phyloP scores from a whole-genome alignment of 2,113 vertebrate species.

The Tichodroma muraria region DNA sequence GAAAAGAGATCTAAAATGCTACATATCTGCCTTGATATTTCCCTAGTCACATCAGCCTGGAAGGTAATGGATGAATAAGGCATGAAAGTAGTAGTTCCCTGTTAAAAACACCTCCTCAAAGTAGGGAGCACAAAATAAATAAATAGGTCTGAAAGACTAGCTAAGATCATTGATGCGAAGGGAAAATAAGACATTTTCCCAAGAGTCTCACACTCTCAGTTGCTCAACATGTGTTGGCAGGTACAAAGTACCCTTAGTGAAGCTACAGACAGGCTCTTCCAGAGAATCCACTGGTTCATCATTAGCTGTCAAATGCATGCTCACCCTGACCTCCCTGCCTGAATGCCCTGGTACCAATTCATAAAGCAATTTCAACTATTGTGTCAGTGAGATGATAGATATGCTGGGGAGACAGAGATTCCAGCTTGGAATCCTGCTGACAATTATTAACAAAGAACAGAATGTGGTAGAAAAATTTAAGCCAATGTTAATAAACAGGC shows the following conservation, averaged over 20 bases:
- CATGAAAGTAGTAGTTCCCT: not conserved
- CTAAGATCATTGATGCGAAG: not conserved
- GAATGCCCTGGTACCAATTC: not conserved
- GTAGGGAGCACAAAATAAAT: not conserved
- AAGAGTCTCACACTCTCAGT: not conserved
- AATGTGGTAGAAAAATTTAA: not conserved
- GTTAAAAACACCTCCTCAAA: not conserved
- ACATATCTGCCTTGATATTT: not conserved
- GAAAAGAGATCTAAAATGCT: not conserved
- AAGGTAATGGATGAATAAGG: not conserved
- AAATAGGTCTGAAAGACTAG: not conserved
- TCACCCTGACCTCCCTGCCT: not conserved
- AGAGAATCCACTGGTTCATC: not conserved
- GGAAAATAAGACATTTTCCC: not conserved
- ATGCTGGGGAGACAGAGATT: accelerated
- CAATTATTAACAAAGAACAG: not conserved
- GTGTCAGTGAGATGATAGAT: not conserved
- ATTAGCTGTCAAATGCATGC: not conserved
- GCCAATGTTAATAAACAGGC: not conserved
- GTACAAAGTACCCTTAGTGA: not conserved
- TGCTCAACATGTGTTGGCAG: not conserved
- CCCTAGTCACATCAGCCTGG: not conserved
- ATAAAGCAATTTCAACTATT: not conserved
- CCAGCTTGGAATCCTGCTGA: not conserved
- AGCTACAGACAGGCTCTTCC: not conserved